Conservation (phyloP, 2,888 invertebrate genomes). For the Gerris lacustris region DNA sequence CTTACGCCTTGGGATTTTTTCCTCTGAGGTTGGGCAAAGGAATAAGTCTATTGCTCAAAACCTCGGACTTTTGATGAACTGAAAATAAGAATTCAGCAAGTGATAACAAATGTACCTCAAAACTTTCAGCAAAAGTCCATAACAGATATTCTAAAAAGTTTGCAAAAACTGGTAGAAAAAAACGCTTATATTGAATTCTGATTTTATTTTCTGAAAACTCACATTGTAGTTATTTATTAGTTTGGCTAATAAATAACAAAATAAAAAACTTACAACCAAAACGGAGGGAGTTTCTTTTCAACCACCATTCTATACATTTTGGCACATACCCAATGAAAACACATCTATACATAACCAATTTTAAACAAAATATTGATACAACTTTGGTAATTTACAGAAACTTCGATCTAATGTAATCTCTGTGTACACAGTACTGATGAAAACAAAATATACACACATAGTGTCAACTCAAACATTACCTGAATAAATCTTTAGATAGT, state of each 20-base stretch:
- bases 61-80: constrained; percentile 11
- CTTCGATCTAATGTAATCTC: no score
- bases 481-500: no score
- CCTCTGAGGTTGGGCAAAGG: background rate
- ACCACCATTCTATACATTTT: background rate
- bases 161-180: constrained; percentile 6
- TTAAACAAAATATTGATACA: no score
- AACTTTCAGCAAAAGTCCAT: background rate
- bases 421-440: no score
- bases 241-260: background rate
- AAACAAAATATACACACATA: no score
- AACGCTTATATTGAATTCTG: background rate
- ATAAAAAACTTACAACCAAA: background rate
- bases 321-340: no score
- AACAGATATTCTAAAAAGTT: background rate
- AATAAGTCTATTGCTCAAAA: constrained; percentile 6
- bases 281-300: background rate
- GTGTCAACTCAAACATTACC: no score
- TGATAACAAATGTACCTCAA: background rate
- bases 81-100: constrained; percentile 10
- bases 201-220: background rate
- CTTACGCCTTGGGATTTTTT: background rate
- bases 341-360: no score
- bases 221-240: background rate
- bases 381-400: no score